Base-by-base conservation (phyloP, 2,797 vertebrate species). In the Sebastiscus tertius region DNA sequence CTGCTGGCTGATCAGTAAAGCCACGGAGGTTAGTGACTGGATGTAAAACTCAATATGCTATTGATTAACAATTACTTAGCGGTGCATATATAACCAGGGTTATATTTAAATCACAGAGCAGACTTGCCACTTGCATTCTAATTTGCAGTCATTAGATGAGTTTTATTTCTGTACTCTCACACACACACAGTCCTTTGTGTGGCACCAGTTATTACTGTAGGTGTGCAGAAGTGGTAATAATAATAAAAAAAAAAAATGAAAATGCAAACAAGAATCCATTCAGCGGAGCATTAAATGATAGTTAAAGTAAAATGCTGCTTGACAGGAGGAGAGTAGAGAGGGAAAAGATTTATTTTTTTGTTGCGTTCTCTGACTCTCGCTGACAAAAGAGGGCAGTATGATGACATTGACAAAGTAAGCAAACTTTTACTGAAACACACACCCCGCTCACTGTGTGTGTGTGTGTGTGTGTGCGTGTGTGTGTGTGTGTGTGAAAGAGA, bases 321-420 rank as follows among this genome's bases (percentile, higher is more conserved):
- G 61, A 72, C 24, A 83, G 56, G 58, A 71, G 60, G 63, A 70
- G 34, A 24, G 55, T 42, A 70, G 42, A 31, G 52, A 65, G 20
- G 24, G 49, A 14, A 46, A 31, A 65, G 11, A 58, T 1, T 24
- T 36, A 9, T 46, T 75, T 70, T 61, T 64, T 67, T 73, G 59
- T 84, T 39, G 52, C 60, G 75, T 87, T 88, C 76, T 82, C 76
- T 91, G 85, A 92, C 87, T 94, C 88, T 76, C 83, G 74, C 95
- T 94, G 93, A 95, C 94, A 96, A 96, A 95, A 96, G 96, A 96
- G 94, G 95, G 96, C 95, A 95, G 95, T 94, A 91, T 95, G 93
- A 96, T 95, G 90, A 95, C 94, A 94, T 90, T 94, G 91, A 93
- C 93, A 90, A 84, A 93, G 89, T 94, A 93, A 94, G 94, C 93